Conservation (phyloP, 2,888 invertebrate genomes). For the Xanthorhoe designata region DNA sequence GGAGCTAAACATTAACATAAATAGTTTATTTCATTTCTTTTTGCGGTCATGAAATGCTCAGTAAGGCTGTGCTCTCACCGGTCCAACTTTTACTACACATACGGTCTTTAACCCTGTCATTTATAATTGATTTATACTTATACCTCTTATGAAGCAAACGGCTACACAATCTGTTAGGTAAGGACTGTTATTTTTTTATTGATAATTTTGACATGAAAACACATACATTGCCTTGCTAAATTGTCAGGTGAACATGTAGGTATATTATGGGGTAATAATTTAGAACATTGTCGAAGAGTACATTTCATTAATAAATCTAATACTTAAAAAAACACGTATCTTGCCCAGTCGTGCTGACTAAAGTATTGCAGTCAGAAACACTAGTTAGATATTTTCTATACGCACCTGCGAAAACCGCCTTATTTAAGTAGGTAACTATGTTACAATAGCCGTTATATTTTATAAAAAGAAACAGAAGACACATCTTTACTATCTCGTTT, state of each 20-base stretch:
- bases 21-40: slow-evolving; percentile 43
- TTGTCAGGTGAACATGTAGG: too few relatives aligned
- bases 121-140: too few relatives aligned
- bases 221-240: too few relatives aligned
- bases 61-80: slow-evolving; percentile 21
- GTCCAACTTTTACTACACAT: background rate
- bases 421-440: background rate
- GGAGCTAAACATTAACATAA: slow-evolving; percentile 48
- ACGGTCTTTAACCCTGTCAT: background rate
- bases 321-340: background rate
- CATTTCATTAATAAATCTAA: too few relatives aligned
- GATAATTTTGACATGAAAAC: too few relatives aligned
- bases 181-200: too few relatives aligned
- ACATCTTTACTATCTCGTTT: background rate
- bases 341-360: background rate
- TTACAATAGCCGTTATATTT: background rate
- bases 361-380: background rate
- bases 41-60: slow-evolving; percentile 44
- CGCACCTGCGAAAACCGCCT: background rate
- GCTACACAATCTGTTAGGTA: too few relatives aligned
- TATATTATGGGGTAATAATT: too few relatives aligned
- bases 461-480: background rate
- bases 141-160: too few relatives aligned
- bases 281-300: too few relatives aligned
- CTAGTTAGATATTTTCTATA: too few relatives aligned